Conservation (phyloP, 2,888 invertebrate species). For the Barypeithes pellucidus region DNA sequence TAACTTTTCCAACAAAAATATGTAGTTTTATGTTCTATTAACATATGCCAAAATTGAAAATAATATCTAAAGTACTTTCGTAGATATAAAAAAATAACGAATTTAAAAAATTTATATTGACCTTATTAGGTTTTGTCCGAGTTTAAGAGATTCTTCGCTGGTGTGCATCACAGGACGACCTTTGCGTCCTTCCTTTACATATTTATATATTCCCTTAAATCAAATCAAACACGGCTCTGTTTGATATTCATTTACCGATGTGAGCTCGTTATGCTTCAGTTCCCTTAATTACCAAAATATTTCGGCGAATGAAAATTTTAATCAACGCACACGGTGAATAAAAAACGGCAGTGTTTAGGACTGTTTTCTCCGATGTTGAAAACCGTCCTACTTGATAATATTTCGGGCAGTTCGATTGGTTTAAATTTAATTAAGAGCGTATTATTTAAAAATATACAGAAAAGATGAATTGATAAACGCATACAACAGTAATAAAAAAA, state of each 20-base stretch:
- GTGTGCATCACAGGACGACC: background rate
- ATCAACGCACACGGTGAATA: conserved; percentile 31
- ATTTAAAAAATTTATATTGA: too few species aligned
- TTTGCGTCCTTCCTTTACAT: conserved; percentile 47
- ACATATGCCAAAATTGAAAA: too few species aligned
- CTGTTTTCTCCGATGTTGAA: conserved; percentile 14
- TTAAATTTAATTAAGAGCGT: conserved; percentile 8
- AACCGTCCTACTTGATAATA: conserved; percentile 8
- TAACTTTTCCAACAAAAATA: too few species aligned
- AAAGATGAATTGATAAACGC: background rate
- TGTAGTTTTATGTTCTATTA: too few species aligned
- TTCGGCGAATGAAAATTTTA: conserved; percentile 43
- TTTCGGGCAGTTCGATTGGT: conserved; percentile 3
- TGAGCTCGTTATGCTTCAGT: conserved; percentile 47
- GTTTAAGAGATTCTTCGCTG: too few species aligned
- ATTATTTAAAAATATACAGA: conserved; percentile 5
- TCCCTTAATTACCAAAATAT: conserved; percentile 54
- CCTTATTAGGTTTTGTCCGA: too few species aligned
- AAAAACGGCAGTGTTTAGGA: conserved; percentile 23
- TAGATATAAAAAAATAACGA: too few species aligned
- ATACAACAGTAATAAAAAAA: background rate
- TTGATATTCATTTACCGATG: conserved; percentile 55
- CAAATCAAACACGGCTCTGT: conserved; percentile 54
- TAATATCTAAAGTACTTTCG: too few species aligned
- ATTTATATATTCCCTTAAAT: conserved; percentile 56